Base-by-base conservation (phyloP, 2,888 invertebrate genomes). In the Augiades crinisus region DNA sequence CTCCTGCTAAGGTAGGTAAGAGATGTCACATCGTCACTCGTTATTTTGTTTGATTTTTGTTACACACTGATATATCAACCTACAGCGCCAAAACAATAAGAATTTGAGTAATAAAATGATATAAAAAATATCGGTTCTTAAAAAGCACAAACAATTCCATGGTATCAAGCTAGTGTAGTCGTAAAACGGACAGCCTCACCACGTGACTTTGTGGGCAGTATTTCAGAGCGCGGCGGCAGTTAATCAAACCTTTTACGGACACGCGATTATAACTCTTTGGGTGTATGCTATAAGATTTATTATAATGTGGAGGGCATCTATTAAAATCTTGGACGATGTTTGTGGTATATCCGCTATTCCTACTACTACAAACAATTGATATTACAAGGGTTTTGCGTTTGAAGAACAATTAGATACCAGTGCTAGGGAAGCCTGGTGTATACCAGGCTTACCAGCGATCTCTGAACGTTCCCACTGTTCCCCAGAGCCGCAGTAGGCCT, bases 121-220 rank as follows among this genome's bases (percentile, higher is more conserved):
- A 30, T 10, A 5, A 5, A 31, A 2, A 10, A 13, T 17, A n/a
- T n/a, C n/a, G n/a, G n/a, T n/a, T n/a, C n/a, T n/a, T n/a, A n/a
- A 14, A 17, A 16, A 5, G 8, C 2, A 6, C 30, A 37, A 16
- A 30, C 37, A 47, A 38, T 37, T 14, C 47, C 27, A 14, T n/a
- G 30, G 5, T 4, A 27, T n/a, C n/a, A 38, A n/a, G 22, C 27
- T 13, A 37, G 24, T 4, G 2, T n/a, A 5, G 13, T 30, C 64
- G 65, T 71, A 62, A 68, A 71, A 66, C 46, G 3, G n/a, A 17
- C 12, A 31, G 10, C 3, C 43, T 21, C 44, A 2, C 19, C 46
- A 46, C 37, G 30, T 14, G 37, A 37, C 47, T 34, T 22, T 22
- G 37, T 38, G 21, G 47, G 55, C 53, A 51, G 47, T 49, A 49